Base-by-base conservation (phyloP, 1,140 invertebrate genomes). In the Maconellicoccus hirsutus region DNA sequence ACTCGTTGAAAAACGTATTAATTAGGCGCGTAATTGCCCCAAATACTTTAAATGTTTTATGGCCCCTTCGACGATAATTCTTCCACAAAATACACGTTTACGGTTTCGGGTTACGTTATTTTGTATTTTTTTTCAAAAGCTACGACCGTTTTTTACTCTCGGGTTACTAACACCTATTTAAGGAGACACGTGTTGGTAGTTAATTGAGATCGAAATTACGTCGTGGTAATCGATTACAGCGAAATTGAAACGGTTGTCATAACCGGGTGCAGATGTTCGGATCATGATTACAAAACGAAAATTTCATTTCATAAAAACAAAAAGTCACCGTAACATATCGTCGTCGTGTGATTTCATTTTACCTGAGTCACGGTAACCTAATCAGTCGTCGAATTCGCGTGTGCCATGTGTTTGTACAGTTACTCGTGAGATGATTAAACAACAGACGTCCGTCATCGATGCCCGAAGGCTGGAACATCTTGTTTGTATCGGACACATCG, bases 351-450 rank as follows among this genome's bases (percentile, higher is more conserved):
- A 6, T 3, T 16, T 52, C n/a, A n/a, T 52, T 52, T 52, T 52
- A 52, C 42, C 42, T 52, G 42, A 52, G 42, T 52, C 42, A 52
- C 42, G 42, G 2, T 52, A 52, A 52, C 6, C 42, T 52, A 52
- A 52, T 52, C 42, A 52, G 42, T 52, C 42, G 42, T 52, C 16
- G 10, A 19, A 52, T 8, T 52, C 42, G 42, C 42, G 42, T 52
- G 42, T 52, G 42, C 42, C 42, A 52, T 52, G 42, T 52, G 42
- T 52, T 52, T 52, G 42, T 52, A n/a, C n/a, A n/a, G n/a, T n/a
- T n/a, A n/a, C n/a, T n/a, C n/a, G n/a, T n/a, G n/a, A n/a, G n/a
- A n/a, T n/a, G n/a, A n/a, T n/a, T n/a, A n/a, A n/a, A n/a, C n/a
- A n/a, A n/a, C n/a, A n/a, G n/a, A n/a, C n/a, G n/a, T n/a, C n/a